Evolutionary conservation across 2,888 invertebrate species (phyloP).

Genomic region (Apomyelois bistriatella): DNA sequence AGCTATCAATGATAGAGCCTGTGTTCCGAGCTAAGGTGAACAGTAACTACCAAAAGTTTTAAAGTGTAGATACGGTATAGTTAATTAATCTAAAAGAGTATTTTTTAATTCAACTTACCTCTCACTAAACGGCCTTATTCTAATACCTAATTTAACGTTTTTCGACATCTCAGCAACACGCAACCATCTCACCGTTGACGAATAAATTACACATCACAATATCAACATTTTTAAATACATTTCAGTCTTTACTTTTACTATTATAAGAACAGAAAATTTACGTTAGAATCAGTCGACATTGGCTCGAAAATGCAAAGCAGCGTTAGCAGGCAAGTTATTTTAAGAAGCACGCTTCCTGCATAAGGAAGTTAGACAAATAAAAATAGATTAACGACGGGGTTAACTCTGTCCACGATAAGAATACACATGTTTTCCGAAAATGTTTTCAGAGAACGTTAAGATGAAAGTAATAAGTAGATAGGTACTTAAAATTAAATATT

Average conservation of each 20-base stretch:
- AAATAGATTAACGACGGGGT: constrained; percentile 19
- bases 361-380: constrained; percentile 20
- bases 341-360: constrained; percentile 39
- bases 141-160: constrained; percentile 81
- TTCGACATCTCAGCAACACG: constrained; percentile 65
- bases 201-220: constrained; percentile 2
- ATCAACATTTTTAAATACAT: not conserved
- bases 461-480: no score
- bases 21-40: no score
- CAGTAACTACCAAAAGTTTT: no score
- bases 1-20: no score
- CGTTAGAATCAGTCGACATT: constrained; percentile 15
- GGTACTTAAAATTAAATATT: no score
- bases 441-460: not conserved
- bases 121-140: constrained; percentile 82
- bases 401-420: not conserved
- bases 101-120: constrained; percentile 63
- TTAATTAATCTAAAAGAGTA: not conserved
- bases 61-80: no score
- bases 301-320: constrained; percentile 9
- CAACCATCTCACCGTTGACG: constrained; percentile 1
- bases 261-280: not conserved
- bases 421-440: not conserved
- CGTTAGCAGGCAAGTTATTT: constrained; percentile 45
- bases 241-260: not conserved